Evolutionary conservation across 2,797 vertebrate species (phyloP), one percentile per base, ranked within the genome.

Genomic region (Clarias pachynema): DNA sequence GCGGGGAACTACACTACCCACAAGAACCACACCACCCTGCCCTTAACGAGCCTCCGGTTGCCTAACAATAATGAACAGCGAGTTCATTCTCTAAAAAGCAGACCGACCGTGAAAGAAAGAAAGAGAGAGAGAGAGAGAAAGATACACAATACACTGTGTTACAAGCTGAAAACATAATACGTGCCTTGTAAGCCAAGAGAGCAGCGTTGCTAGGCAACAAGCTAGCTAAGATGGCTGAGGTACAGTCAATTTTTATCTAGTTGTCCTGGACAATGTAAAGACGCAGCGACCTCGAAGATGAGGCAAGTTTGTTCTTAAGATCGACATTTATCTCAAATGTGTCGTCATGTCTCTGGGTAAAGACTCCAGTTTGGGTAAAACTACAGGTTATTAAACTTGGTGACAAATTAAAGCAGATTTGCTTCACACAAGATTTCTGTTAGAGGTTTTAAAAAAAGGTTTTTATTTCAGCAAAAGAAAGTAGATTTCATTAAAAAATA

Each of bases 21-120:
- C 73, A 84, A 75, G 44, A 84, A 70, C 69, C 70, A 34, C 79
- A 66, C 63, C 37, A 12, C 79, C 22, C 75, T 60, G 77, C 59
- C 77, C 34, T 79, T 62, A 79, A 79, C 24, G 77, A 79, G 59
- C 59, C 77, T 57, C 65, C 79, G 16, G 29, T 49, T 34, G 53
- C 63, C 63, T 68, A 69, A 81, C 62, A 49, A 31, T 86, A 66
- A 29, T 10, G 22, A 73, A 62, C 57, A 63, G 16, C 18, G 56
- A 34, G 84, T 81, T 40, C 53, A 31, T 77, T 77, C 73, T 77
- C 73, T 29, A 77, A 57, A 59, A 77, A 29, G 22, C 53, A 77
- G 26, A 20, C 53, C 53, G 57, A 57, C 49, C 18, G 29, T 34
- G 56, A 37, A 7, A 24, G 56, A 66, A 26, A 53, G 49, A 49